Percentiles rank a stretch among this genome's conserved stretches.
Conservation (phyloP, 1,140 invertebrate species). For the Scylla paramamosain region DNA sequence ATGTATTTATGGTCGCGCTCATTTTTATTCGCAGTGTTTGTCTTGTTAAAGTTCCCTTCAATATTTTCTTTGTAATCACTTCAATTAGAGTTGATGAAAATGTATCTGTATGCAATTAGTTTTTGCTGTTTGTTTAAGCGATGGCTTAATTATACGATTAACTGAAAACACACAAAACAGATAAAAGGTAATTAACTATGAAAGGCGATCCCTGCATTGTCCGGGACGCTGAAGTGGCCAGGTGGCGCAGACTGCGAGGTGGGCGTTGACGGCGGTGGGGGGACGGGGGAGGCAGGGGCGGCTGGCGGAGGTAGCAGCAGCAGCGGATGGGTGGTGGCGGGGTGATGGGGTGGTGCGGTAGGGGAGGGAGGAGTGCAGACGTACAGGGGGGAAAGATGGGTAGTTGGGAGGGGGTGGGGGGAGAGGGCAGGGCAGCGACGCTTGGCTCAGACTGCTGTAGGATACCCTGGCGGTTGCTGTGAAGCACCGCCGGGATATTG, state of each 20-base stretch:
- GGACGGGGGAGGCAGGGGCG: neutral
- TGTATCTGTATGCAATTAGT: neutral
- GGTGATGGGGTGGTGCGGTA: neutral
- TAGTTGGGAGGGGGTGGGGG: neutral
- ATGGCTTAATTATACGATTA: neutral
- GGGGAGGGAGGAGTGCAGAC: neutral
- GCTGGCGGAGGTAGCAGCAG: neutral
- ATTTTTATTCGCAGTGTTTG: constrained; percentile 5
- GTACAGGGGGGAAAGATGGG: neutral
- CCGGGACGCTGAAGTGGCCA: neutral
- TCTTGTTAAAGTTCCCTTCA: constrained; percentile 1
- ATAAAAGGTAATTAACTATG: neutral
- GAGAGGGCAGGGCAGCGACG: neutral
- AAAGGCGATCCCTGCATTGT: neutral
- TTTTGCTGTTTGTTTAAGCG: neutral
- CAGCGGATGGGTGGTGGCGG: neutral
- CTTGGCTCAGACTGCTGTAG: neutral
- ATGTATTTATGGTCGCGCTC: constrained; percentile 6
- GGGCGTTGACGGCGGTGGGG: neutral
- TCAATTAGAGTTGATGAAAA: constrained; percentile 15
- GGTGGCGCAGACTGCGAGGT: neutral
- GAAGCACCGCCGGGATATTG: constrained; percentile 9
- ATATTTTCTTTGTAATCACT: neutral
- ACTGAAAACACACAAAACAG: neutral
- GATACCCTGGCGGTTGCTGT: neutral